Evolutionary conservation across 2,888 invertebrate species (phyloP), one percentile per base, ranked within the genome.

Genomic region (Drosophila borborema): DNA sequence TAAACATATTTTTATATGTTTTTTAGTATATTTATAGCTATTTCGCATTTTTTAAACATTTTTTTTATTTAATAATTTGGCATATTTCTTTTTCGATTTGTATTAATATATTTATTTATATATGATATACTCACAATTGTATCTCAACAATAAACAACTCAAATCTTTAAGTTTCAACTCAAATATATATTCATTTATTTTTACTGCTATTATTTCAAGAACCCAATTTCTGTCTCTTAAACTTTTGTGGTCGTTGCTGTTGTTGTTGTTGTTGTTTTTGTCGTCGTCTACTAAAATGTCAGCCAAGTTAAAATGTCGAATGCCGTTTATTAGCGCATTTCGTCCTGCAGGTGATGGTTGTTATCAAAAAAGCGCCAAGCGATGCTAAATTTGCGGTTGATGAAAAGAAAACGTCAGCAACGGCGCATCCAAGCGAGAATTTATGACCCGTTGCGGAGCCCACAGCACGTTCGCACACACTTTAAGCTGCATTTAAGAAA

Each of bases 321-420:
- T 82, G 85, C 72, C 82, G 69, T 84, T 82, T 86, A 84, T 84
- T 84, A 86, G 82, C 65, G 51, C 77, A 65, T 70, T 78, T 71
- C 74, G 58, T 74, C 59, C 76, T 72, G 82, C 67, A 72, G 61
- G 58, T 61, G 81, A 74, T 73, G 72, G 73, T 77, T 74, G 73
- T 77, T 72, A 79, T 73, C 82, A 85, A 77, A 72, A 81, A 81
- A 79, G 53, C 87, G 80, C 78, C 59, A 56, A 69, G 79, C 73
- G 82, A 65, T 73, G 82, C 84, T 82, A 79, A 85, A 87, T 87
- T 85, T 79, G 75, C 74, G 74, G 74, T 74, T 79, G 70, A 65
- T 85, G 88, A 85, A 85, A 82, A 81, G 80, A 81, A 75, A 74
- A 80, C 69, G 85, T 85, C 85, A 85, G 77, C 85, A 72, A 68